Evolutionary conservation across 1,140 invertebrate genomes (phyloP).

Genomic region (Apis florea): DNA sequence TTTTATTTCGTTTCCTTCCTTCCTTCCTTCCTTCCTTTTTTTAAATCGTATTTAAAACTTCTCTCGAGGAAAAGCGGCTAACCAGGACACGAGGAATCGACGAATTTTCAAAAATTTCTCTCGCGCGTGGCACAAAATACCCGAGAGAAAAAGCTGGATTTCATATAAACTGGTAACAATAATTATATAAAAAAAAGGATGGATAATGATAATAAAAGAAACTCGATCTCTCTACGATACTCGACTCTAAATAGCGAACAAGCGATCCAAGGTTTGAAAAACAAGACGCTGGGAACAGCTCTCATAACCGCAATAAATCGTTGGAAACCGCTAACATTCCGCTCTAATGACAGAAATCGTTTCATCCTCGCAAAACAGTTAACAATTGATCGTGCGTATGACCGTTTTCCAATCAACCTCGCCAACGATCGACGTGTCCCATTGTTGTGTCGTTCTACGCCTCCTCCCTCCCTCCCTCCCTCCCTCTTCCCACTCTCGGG

Average conservation of each 20-base stretch:
- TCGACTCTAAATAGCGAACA: neutral
- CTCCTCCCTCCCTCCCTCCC: no score
- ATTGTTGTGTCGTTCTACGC: conserved; percentile 33
- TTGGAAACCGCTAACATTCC: conserved; percentile 21
- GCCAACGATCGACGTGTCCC: conserved; percentile 2
- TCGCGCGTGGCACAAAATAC: no score
- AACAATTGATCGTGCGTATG: neutral
- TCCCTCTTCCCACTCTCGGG: neutral
- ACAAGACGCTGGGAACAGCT: neutral
- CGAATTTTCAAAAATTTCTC: no score
- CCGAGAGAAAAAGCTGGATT: no score
- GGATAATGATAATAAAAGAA: neutral
- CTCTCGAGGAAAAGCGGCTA: no score
- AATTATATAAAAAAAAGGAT: neutral
- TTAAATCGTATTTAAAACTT: no score
- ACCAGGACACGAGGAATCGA: no score
- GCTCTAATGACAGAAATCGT: conserved; percentile 19
- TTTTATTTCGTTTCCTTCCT: no score
- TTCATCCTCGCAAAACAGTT: conserved; percentile 10
- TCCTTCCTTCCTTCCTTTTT: no score
- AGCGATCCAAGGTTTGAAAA: neutral
- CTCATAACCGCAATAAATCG: conserved; percentile 7
- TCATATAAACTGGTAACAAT: no score
- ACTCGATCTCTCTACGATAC: neutral
- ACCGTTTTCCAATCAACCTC: conserved; percentile 18